Conservation (phyloP, 1,140 invertebrate genomes). For the Pachyrhynchus sulphureomaculatus region DNA sequence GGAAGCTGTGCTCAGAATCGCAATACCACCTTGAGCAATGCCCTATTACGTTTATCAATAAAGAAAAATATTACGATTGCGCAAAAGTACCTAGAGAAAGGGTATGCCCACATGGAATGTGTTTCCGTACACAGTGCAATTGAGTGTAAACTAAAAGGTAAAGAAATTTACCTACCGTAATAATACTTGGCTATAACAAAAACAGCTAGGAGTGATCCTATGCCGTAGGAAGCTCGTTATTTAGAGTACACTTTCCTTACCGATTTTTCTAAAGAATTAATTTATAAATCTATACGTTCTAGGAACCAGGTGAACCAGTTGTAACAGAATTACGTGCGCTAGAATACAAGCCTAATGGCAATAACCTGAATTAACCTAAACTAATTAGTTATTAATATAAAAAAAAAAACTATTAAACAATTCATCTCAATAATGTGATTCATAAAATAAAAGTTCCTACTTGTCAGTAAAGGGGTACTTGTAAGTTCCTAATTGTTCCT, state of each 20-base stretch:
- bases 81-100: constrained; percentile 8
- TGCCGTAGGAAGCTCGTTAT: constrained; percentile 15
- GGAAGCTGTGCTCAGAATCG: constrained; percentile 1
- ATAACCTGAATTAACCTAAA: neutral
- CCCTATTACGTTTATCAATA: neutral
- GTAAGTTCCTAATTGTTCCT: too few relatives aligned
- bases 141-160: constrained; percentile 11
- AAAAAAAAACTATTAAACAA: too few relatives aligned
- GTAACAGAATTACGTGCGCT: neutral
- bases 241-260: neutral
- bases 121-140: neutral
- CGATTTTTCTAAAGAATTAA: neutral
- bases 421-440: too few relatives aligned
- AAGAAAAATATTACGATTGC: constrained; percentile 1
- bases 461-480: too few relatives aligned
- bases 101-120: neutral
- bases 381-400: too few relatives aligned
- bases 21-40: neutral
- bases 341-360: constrained; percentile 6
- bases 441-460: too few relatives aligned
- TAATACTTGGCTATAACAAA: constrained; percentile 7
- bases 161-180: constrained; percentile 19
- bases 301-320: constrained; percentile 1
- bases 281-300: constrained; percentile 1
- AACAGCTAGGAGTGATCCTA: constrained; percentile 5